These are phyloP conservation scores for Oophaga sylvatica DNA, from an alignment of 2,797 vertebrate species.

Conservation along the genomic window DNA sequence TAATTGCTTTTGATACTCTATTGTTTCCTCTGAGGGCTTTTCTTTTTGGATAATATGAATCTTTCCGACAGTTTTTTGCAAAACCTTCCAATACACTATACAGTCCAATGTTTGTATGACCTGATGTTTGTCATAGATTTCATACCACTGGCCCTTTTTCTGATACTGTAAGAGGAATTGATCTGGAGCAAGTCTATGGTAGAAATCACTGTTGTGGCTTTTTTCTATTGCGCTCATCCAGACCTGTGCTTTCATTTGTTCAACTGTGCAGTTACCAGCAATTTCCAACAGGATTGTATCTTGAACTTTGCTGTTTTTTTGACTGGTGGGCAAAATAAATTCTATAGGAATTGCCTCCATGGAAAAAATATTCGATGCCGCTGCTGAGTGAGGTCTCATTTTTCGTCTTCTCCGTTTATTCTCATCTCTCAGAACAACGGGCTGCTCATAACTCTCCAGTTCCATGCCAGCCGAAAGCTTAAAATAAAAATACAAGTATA, in stretches of 20 bases:
- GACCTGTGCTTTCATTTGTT: slow-evolving; percentile 93
- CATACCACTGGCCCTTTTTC: slow-evolving; percentile 94
- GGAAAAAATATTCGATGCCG: slow-evolving; percentile 71
- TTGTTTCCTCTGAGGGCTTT: slow-evolving; percentile 79
- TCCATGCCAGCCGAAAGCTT: slow-evolving; percentile 87
- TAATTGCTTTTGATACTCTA: slow-evolving; percentile 88
- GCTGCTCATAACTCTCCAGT: slow-evolving; percentile 78
- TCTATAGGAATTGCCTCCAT: slow-evolving; percentile 90
- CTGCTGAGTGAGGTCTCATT: slow-evolving; percentile 83
- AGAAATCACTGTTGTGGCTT: slow-evolving; percentile 86
- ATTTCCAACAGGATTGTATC: slow-evolving; percentile 84
- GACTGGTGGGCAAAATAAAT: slow-evolving; percentile 87
- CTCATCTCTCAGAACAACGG: slow-evolving; percentile 84
- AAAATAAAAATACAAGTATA: slow-evolving; percentile 47
- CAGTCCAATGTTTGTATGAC: slow-evolving; percentile 97
- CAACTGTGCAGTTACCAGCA: slow-evolving; percentile 91
- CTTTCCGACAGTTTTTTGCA: slow-evolving; percentile 88
- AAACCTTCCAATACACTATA: slow-evolving; percentile 90
- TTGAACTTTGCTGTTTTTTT: slow-evolving; percentile 74
- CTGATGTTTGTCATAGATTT: slow-evolving; percentile 97
- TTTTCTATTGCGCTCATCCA: slow-evolving; percentile 90
- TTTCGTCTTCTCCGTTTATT: slow-evolving; percentile 85
- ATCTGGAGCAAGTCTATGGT: slow-evolving; percentile 85
- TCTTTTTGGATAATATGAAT: slow-evolving; percentile 86
- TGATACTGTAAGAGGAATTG: slow-evolving; percentile 94